A percentile compares a stretch with the other conserved stretches of the same genome.
Conservation (phyloP, 2,797 vertebrate genomes). For the Acanthornis magna region DNA sequence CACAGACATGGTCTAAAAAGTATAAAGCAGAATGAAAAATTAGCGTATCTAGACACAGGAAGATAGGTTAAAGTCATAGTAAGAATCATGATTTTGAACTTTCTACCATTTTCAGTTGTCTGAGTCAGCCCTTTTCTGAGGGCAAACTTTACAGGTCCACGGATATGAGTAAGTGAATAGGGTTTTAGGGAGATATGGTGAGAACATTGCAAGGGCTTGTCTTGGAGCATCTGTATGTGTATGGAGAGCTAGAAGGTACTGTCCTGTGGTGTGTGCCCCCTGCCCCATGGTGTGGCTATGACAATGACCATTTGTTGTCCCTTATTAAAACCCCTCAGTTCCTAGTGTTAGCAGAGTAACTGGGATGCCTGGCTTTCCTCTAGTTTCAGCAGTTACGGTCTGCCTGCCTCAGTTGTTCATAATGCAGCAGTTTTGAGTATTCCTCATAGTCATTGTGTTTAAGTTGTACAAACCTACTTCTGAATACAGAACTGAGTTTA, state of each 20-base stretch:
- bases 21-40: not conserved
- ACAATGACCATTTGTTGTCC: not conserved
- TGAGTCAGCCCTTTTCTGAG: not conserved
- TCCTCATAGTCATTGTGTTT: accelerated
- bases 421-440: not conserved
- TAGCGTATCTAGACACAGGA: not conserved
- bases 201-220: not conserved
- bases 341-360: not conserved
- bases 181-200: not conserved
- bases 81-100: not conserved
- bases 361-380: not conserved
- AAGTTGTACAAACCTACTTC: not conserved
- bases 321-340: not conserved
- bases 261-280: not conserved
- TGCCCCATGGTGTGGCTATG: not conserved
- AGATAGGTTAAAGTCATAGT: not conserved
- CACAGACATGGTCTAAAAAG: not conserved
- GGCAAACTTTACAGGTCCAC: not conserved
- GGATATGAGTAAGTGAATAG: not conserved
- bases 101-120: not conserved
- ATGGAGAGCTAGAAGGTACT: not conserved
- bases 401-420: not conserved
- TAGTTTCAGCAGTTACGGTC: not conserved
- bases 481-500: not conserved
- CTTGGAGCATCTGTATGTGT: not conserved